Conservation (phyloP, 1,140 invertebrate genomes). For the Mamestra configurata region DNA sequence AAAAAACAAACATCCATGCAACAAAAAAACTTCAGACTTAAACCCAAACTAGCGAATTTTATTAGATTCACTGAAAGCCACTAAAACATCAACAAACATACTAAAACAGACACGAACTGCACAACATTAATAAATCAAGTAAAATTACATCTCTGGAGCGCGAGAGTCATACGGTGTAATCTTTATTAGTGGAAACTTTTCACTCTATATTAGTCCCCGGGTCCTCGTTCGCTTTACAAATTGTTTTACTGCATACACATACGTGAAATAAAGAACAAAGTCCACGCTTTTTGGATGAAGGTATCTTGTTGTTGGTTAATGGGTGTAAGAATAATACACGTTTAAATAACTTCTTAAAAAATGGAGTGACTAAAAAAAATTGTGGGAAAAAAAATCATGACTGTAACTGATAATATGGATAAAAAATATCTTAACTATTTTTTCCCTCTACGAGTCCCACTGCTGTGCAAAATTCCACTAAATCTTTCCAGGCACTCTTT, state of each 20-base stretch:
- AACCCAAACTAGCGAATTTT: not conserved
- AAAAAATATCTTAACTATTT: too few relatives aligned
- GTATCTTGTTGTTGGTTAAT: not conserved
- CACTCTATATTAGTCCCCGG: slow-evolving; percentile 39
- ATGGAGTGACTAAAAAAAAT: too few relatives aligned
- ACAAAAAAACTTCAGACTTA: not conserved
- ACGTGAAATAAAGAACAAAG: slow-evolving; percentile 21
- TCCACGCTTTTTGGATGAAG: not conserved
- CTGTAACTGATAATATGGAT: too few relatives aligned
- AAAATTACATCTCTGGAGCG: slow-evolving; percentile 41
- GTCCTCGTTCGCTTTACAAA: slow-evolving; percentile 42
- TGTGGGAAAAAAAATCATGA: too few relatives aligned
- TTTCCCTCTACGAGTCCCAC: too few relatives aligned
- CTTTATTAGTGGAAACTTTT: slow-evolving; percentile 51
- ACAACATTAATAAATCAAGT: slow-evolving; percentile 25
- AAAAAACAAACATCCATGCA: not conserved
- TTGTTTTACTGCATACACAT: slow-evolving; percentile 46
- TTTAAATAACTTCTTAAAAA: too few relatives aligned
- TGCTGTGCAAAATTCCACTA: too few relatives aligned
- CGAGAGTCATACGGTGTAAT: slow-evolving; percentile 40
- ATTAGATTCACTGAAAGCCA: not conserved
- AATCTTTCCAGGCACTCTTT: too few relatives aligned
- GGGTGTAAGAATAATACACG: not conserved
- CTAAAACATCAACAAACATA: not conserved
- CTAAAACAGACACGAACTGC: slow-evolving; percentile 1